phyloP scores from a whole-genome alignment of 2,113 vertebrate genomes.

The Anser brachyrhynchus region DNA sequence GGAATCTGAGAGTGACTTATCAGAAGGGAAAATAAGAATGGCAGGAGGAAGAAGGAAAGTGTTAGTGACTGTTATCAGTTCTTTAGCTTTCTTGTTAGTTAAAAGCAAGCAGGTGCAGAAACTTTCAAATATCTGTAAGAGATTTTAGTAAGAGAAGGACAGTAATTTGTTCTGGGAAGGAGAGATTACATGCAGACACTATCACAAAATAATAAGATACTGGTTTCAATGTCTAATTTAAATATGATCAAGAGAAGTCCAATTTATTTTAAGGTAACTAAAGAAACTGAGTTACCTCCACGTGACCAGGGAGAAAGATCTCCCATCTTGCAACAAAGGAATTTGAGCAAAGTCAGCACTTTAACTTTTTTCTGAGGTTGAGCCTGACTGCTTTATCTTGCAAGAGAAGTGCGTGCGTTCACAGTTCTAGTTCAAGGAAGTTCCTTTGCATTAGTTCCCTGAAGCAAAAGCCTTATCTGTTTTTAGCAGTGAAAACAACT shows the following conservation, averaged over 20 bases:
- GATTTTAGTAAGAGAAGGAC: neutral
- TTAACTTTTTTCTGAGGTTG: neutral
- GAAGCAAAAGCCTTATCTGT: neutral
- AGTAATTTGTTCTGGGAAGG: neutral
- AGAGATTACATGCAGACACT: neutral
- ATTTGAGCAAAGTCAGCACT: neutral
- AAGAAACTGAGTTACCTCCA: neutral
- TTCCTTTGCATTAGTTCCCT: neutral
- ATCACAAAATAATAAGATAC: neutral
- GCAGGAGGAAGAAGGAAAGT: neutral
- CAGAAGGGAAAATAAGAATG: neutral
- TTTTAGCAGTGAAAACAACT: neutral
- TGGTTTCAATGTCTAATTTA: neutral
- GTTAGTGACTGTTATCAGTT: neutral
- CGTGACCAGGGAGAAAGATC: neutral
- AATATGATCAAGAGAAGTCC: neutral
- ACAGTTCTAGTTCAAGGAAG: neutral
- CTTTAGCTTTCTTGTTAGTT: neutral
- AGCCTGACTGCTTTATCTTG: neutral
- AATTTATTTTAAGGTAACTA: neutral
- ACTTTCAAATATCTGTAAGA: neutral
- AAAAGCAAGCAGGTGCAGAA: neutral
- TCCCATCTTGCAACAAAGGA: neutral
- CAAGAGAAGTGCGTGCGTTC: neutral
- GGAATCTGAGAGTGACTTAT: neutral